Percentiles rank a stretch among this genome's conserved stretches.
Conservation (phyloP, 2,797 vertebrate species). For the Melanotaenia nigrans region DNA sequence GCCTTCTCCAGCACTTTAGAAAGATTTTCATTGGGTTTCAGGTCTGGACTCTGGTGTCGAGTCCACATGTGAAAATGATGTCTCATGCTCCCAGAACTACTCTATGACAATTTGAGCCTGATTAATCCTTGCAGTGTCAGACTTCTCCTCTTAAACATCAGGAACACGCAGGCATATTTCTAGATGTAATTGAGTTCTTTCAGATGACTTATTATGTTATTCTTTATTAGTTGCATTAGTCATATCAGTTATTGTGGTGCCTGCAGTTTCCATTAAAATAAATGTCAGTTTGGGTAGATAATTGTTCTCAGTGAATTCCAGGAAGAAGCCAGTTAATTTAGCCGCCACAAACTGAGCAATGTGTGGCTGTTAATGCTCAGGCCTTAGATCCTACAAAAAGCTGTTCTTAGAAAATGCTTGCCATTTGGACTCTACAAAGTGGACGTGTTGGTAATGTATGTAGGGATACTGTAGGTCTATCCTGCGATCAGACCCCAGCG, state of each 20-base stretch:
- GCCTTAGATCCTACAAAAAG: background rate
- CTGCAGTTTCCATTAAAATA: slow-evolving; percentile 14
- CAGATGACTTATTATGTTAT: background rate
- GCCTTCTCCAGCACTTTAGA: too few species aligned
- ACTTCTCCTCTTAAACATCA: background rate
- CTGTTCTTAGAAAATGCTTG: background rate
- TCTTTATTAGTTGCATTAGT: slow-evolving; percentile 29
- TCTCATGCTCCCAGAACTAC: too few species aligned
- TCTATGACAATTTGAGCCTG: background rate
- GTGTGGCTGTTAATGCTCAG: background rate
- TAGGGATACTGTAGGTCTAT: background rate
- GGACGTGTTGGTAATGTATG: background rate
- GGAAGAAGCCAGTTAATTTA: background rate
- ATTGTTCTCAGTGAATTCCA: background rate
- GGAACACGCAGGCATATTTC: background rate
- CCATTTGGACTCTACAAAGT: background rate
- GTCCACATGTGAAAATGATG: too few species aligned
- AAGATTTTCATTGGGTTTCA: too few species aligned
- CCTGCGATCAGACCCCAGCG: slow-evolving; percentile 2
- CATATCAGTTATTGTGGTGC: slow-evolving; percentile 10
- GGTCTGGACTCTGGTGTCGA: too few species aligned
- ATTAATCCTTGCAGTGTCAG: too few species aligned
- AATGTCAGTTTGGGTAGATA: slow-evolving; percentile 4
- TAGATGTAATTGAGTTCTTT: background rate
- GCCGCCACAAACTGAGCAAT: background rate